Conservation (phyloP, 1,140 invertebrate genomes). For the Drosophila saltans region DNA sequence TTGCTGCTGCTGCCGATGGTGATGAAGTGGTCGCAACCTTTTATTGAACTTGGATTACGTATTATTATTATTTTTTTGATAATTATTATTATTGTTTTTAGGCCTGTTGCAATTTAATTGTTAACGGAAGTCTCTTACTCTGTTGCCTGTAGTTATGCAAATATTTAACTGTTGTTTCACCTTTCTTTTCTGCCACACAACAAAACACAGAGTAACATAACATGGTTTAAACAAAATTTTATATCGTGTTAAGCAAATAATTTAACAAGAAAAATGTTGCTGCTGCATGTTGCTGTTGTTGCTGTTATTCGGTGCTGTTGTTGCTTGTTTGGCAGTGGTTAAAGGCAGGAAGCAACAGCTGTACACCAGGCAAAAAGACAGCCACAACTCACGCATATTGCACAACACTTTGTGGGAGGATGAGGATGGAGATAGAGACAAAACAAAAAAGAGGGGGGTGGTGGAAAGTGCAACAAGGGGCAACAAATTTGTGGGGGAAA, state of each 20-base stretch:
- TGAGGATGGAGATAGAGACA: constrained; percentile 33
- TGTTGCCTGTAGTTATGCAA: constrained; percentile 48
- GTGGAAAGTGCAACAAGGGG: too few relatives aligned
- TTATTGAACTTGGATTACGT: constrained; percentile 59
- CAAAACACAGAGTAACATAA: not conserved
- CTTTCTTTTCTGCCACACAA: constrained; percentile 58
- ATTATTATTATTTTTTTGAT: constrained; percentile 12
- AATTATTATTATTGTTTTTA: constrained; percentile 34
- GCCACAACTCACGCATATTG: constrained; percentile 55
- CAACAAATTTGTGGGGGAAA: constrained; percentile 2
- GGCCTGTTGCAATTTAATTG: constrained; percentile 55
- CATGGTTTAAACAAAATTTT: constrained; percentile 68
- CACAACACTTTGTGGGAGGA: constrained; percentile 55
- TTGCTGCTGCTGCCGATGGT: not conserved
- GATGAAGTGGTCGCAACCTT: constrained; percentile 47
- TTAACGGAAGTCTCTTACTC: constrained; percentile 57
- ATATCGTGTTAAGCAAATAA: constrained; percentile 68
- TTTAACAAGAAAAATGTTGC: constrained; percentile 67
- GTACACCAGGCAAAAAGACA: constrained; percentile 21
- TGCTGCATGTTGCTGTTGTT: constrained; percentile 27
- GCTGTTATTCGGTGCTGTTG: not conserved
- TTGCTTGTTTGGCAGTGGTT: constrained; percentile 9
- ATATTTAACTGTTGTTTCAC: constrained; percentile 55
- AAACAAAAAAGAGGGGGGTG: not conserved
- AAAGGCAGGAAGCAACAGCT: constrained; percentile 48